Evolutionary conservation across 2,797 vertebrate genomes (phyloP), one percentile per base, ranked within the genome.

Genomic region (Kryptolebias ocellatus): DNA sequence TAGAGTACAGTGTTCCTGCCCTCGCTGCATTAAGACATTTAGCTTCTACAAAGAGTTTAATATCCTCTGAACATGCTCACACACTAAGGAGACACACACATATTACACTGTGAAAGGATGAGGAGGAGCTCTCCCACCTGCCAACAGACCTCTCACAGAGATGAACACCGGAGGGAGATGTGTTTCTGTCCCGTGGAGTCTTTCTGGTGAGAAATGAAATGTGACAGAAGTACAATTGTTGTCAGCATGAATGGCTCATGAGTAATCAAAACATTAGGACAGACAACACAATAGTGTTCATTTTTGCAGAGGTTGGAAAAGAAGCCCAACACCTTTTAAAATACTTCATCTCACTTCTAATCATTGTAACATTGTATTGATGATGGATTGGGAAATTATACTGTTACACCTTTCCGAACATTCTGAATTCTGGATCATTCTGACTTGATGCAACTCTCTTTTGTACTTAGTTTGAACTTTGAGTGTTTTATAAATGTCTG

Each of bases 201-300:
- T 28, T 62, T 65, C 79, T 67, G 64, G 59, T 72, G 84, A 90
- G 85, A 90, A 84, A 92, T 91, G 80, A 88, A 90, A 89, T 81
- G 78, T 87, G 90, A 90, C 89, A 59, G 78, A 78, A 87, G 84
- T 86, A 90, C 90, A 90, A 88, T 80, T 78, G 76, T 83, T 90
- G 90, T 91, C 90, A 81, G 76, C 79, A 80, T 60, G 67, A 87
- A 87, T 90, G 83, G 89, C 67, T 86, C 79, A 83, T 78, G 87
- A 92, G 89, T 83, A 90, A 90, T 80, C 60, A 42, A 58, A 80
- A 78, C 61, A 83, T 88, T 80, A 74, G 73, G 73, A 56, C 53
- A 76, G 66, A 73, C 63, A 53, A 64, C 80, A 73, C 69, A 16
- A 24, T 17, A 20, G 67, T 76, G 79, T 81, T 84, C 69, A 60